Conservation (phyloP, 2,113 vertebrate species). For the Gallinago paraguaiae region DNA sequence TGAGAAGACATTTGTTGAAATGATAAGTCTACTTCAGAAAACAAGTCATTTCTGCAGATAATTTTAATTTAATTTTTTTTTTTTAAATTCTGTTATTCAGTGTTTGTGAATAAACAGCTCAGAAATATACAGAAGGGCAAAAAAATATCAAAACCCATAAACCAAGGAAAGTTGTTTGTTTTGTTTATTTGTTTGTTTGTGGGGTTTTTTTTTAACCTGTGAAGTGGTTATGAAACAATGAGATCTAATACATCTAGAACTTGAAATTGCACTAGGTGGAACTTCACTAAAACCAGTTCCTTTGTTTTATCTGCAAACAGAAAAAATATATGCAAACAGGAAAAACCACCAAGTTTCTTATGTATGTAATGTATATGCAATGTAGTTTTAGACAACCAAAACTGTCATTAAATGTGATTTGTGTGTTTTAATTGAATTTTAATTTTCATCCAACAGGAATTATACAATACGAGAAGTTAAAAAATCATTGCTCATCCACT, state of each 20-base stretch:
- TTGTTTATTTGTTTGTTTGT: not conserved
- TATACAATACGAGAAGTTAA: not conserved
- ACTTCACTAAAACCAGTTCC: not conserved
- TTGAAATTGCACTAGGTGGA: not conserved
- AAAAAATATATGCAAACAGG: not conserved
- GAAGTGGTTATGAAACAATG: not conserved
- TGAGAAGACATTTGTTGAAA: not conserved
- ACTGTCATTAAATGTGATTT: not conserved
- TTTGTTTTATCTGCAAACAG: not conserved
- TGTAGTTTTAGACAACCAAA: not conserved
- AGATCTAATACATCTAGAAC: not conserved
- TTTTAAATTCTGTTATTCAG: not conserved
- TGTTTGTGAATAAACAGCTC: not conserved
- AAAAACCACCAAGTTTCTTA: not conserved
- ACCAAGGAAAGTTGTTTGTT: accelerated
- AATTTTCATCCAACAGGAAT: not conserved
- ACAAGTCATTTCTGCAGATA: not conserved
- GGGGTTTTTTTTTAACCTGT: not conserved
- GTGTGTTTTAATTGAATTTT: not conserved
- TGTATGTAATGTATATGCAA: not conserved
- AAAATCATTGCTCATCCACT: not conserved
- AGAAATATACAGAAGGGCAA: not conserved
- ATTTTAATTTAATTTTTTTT: not conserved
- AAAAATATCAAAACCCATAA: not conserved
- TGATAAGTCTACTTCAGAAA: not conserved